A percentile compares a stretch with the other conserved stretches of the same genome.
Conservation (phyloP, 2,888 invertebrate genomes). For the Teleiodes luculella region DNA sequence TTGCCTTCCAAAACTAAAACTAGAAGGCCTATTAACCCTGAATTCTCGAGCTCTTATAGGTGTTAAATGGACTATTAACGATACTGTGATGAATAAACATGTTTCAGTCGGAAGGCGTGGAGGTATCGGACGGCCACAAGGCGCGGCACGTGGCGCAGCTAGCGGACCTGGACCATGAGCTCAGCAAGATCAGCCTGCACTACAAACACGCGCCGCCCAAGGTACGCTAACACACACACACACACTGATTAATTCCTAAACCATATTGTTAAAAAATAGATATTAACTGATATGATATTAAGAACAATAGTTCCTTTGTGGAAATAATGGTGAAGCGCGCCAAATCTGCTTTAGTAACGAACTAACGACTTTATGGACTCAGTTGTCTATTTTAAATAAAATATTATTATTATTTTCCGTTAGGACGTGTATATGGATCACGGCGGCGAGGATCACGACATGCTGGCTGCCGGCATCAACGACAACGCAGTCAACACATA, state of each 20-base stretch:
- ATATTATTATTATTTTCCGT: constrained; percentile 10
- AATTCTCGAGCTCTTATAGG: too few species aligned
- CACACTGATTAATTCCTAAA: too few species aligned
- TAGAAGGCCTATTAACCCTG: too few species aligned
- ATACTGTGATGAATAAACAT: too few species aligned
- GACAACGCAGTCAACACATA: constrained; percentile 47
- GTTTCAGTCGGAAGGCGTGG: constrained; percentile 16
- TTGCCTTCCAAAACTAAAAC: too few species aligned
- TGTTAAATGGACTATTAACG: too few species aligned
- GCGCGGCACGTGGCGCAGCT: constrained; percentile 71
- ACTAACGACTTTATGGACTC: too few species aligned
- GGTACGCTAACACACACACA: too few species aligned
- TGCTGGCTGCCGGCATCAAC: constrained; percentile 46
- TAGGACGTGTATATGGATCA: constrained; percentile 62
- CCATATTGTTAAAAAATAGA: too few species aligned
- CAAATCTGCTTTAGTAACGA: not conserved
- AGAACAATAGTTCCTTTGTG: too few species aligned
- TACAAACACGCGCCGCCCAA: constrained; percentile 63
- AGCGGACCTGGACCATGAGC: constrained; percentile 79
- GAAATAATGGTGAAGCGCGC: too few species aligned
- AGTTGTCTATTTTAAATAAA: not conserved
- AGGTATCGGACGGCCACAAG: constrained; percentile 27
- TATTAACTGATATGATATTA: too few species aligned
- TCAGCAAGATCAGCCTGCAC: constrained; percentile 79
- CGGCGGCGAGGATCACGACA: constrained; percentile 47